These are phyloP conservation scores for Uloborus diversus DNA, from an alignment of 1,140 invertebrate species.

Conservation along the genomic window DNA sequence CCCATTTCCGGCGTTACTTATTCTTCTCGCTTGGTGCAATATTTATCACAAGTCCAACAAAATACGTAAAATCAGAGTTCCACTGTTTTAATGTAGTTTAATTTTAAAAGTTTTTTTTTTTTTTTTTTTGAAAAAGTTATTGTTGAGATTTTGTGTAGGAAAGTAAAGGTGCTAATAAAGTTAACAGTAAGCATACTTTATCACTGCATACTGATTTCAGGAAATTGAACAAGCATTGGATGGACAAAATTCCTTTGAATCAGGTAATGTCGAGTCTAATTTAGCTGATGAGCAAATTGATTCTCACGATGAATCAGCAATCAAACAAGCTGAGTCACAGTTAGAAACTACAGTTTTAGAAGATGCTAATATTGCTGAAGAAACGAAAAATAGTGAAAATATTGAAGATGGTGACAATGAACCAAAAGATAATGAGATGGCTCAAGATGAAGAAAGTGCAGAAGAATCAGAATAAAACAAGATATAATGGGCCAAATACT, in stretches of 20 bases:
- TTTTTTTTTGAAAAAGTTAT: not conserved
- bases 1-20: not conserved
- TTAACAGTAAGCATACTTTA: constrained; percentile 41
- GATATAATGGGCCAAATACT: too few relatives aligned
- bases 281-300: constrained; percentile 60
- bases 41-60: not conserved
- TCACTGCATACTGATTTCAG: constrained; percentile 61
- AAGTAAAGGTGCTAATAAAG: constrained; percentile 52
- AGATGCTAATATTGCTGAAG: constrained; percentile 55
- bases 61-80: not conserved
- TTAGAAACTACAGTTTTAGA: constrained; percentile 59
- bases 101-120: not conserved
- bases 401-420: constrained; percentile 25
- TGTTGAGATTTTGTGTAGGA: constrained; percentile 13
- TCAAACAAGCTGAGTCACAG: constrained; percentile 44
- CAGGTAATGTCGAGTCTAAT: not conserved
- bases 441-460: constrained; percentile 41
- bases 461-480: constrained; percentile 48
- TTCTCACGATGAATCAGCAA: constrained; percentile 36
- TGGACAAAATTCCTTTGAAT: not conserved
- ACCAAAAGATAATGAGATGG: constrained; percentile 30
- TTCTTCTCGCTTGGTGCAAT: too few relatives aligned
- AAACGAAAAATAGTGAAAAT: constrained; percentile 60
- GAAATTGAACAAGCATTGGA: constrained; percentile 56
- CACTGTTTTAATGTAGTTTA: not conserved